Evolutionary conservation across 2,113 vertebrate species (phyloP).

Genomic region (Scophthalmus maximus): DNA sequence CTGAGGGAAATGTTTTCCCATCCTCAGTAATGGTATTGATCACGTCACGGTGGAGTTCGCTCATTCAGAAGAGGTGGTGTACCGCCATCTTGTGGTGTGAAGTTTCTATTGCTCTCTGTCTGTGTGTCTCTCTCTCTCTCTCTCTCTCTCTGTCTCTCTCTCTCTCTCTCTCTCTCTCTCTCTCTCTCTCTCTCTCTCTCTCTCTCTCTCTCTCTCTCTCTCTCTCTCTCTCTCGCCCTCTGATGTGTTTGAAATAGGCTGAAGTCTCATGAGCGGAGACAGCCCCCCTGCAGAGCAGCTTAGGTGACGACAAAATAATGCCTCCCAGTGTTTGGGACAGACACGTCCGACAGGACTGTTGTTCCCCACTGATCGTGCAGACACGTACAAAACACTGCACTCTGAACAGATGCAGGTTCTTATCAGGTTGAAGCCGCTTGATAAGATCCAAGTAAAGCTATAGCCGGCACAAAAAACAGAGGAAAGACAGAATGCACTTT

Average conservation of each 20-base stretch:
- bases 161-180: neutral
- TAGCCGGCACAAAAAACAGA: neutral
- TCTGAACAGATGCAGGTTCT: neutral
- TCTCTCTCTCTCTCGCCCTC: neutral
- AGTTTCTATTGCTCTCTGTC: neutral
- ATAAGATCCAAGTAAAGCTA: neutral
- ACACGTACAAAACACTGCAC: neutral
- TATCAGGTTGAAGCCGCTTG: neutral
- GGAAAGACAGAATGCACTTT: neutral
- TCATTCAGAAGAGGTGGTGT: slow-evolving; percentile 40
- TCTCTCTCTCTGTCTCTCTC: neutral
- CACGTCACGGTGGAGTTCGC: neutral
- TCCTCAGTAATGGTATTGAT: slow-evolving; percentile 20
- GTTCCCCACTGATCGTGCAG: neutral
- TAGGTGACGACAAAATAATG: slow-evolving; percentile 22
- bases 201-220: neutral
- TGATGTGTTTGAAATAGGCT: slow-evolving; percentile 35
- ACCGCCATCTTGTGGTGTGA: slow-evolving; percentile 75
- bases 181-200: neutral
- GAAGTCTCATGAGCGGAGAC: slow-evolving; percentile 35
- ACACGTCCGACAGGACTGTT: neutral
- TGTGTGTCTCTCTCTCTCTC: neutral
- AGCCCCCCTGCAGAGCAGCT: slow-evolving; percentile 36
- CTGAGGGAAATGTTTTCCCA: slow-evolving; percentile 24
- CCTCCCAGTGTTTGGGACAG: slow-evolving; percentile 8